phyloP scores from a whole-genome alignment of 2,888 invertebrate species.

The Melolontha melolontha region DNA sequence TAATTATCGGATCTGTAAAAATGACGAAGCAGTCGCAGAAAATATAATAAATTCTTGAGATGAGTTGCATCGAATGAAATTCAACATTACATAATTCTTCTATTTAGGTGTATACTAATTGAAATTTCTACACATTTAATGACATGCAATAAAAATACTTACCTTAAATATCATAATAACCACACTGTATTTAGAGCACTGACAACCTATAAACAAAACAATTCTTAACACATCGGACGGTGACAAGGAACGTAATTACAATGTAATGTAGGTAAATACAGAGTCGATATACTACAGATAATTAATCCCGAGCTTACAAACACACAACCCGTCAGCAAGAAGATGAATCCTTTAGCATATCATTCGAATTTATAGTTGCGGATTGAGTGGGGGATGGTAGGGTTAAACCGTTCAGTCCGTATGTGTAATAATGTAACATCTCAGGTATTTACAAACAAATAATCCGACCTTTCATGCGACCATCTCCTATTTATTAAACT shows the following conservation, averaged over 20 bases:
- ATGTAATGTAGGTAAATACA: too few species aligned
- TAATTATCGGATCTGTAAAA: too few species aligned
- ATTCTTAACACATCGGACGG: slow-evolving; percentile 38
- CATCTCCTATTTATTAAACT: slow-evolving; percentile 43
- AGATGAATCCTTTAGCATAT: slow-evolving; percentile 59
- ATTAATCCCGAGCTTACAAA: slow-evolving; percentile 38
- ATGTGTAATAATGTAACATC: slow-evolving; percentile 61
- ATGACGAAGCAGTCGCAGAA: too few species aligned
- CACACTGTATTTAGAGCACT: slow-evolving; percentile 33
- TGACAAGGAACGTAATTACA: background rate
- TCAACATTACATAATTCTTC: too few species aligned
- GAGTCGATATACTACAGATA: background rate
- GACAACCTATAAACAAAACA: slow-evolving; percentile 36
- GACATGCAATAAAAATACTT: slow-evolving; percentile 24
- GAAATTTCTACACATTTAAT: background rate
- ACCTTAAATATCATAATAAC: slow-evolving; percentile 42
- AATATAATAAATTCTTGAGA: too few species aligned
- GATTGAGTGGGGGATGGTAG: slow-evolving; percentile 60
- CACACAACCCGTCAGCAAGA: slow-evolving; percentile 52
- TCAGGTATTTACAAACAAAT: slow-evolving; percentile 44
- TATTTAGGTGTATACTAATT: background rate
- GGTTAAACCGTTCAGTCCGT: slow-evolving; percentile 56
- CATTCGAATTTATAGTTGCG: slow-evolving; percentile 61
- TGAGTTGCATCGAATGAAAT: too few species aligned
- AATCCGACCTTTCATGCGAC: slow-evolving; percentile 45